A percentile compares a stretch with the other conserved stretches of the same genome.
Evolutionary conservation across 2,797 vertebrate species (phyloP).

Genomic region (Semaprochilodus insignis): DNA sequence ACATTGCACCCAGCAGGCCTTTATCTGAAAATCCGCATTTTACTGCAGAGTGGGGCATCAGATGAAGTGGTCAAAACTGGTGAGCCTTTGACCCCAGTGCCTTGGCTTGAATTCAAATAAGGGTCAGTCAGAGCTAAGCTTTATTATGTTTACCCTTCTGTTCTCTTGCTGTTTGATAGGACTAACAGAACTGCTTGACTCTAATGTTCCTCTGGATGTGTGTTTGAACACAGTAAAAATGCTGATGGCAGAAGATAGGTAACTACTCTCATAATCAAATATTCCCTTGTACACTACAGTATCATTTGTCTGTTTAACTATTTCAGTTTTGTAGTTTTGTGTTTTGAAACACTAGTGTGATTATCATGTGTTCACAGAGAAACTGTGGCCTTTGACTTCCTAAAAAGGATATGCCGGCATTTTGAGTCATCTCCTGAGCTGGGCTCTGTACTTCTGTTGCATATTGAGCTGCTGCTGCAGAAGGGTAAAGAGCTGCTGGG

Average conservation of each 20-base stretch:
- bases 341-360: background rate
- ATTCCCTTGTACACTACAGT: background rate
- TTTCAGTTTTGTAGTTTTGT: background rate
- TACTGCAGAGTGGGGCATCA: constrained; percentile 78
- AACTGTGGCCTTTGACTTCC: constrained; percentile 83
- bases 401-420: constrained; percentile 82
- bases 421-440: constrained; percentile 87
- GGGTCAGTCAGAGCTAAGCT: background rate
- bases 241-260: constrained; percentile 88
- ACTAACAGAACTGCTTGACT: constrained; percentile 78
- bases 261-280: constrained; percentile 46
- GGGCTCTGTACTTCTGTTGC: constrained; percentile 83
- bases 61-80: constrained; percentile 84
- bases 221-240: constrained; percentile 84
- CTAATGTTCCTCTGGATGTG: constrained; percentile 81
- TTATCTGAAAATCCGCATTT: constrained; percentile 89
- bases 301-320: background rate
- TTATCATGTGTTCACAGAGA: constrained; percentile 77
- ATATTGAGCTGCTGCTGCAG: constrained; percentile 87
- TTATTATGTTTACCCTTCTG: background rate
- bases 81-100: constrained; percentile 66
- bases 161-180: constrained; percentile 59
- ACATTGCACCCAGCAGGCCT: constrained; percentile 80
- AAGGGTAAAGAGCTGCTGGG: constrained; percentile 84
- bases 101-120: background rate